Evolutionary conservation across 2,888 invertebrate genomes (phyloP), one percentile per base, ranked within the genome.

Genomic region (Clivina fossor): DNA sequence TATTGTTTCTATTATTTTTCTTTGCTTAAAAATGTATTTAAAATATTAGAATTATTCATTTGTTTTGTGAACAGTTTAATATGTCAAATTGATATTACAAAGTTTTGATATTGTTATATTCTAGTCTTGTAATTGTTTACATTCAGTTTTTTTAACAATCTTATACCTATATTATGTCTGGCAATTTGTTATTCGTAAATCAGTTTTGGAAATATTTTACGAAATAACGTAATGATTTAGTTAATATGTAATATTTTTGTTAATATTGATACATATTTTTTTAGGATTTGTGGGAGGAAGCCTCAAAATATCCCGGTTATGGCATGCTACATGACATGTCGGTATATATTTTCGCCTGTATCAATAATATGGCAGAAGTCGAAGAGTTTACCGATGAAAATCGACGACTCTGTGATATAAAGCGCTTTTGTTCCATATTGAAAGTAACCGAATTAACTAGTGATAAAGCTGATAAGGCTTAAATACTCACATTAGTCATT

Each of bases 301-400:
- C 93, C 0, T 83, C 84, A 63, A 84, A 83, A 67, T 86, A 82
- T 71, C 93, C 94, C 9, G 74, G 94, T 30, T 88, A 86, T 69
- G 87, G 89, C 63, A 83, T 84, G 69, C 80, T 95, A 40, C 86
- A 87, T 65, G 90, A 91, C 69, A 87, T 87, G 71, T 87, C 90
- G 9, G 84, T 84, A 57, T 95, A 95, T 76, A 83, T 86, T 49
- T 90, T 95, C 72, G 83, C 84, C 64, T 90, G 85, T 64, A 82
- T 92, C 67, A 91, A 89, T 73, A 82, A 82, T 11, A 82, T 88
- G 68, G 87, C 89, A 2, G 86, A 86, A 64, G 80, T 85, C 3
- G 93, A 94, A 68, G 89, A 91, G 64, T 80, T 93, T 51, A 80
- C 84, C 43, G 93, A 95, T 76, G 95, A 95, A 73, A 85, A 81